Base-by-base conservation (phyloP, 2,888 invertebrate genomes). In the Drosophila mimetica region DNA sequence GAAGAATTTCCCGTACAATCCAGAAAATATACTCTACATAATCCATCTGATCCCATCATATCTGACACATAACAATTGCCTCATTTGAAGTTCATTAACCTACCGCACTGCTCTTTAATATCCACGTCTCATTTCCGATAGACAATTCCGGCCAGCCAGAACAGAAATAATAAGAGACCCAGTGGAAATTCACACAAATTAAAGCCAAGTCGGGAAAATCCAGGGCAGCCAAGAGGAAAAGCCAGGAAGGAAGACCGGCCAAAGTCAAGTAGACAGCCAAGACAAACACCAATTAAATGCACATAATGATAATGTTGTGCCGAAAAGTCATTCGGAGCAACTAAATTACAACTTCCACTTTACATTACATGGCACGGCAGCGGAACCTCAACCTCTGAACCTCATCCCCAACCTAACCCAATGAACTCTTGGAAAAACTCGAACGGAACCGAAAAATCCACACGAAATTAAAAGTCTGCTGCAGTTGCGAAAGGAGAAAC, bases 281-380 rank as follows among this genome's bases (percentile, higher is more conserved):
- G 76, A 85, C 82, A 85, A 87, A 89, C 79, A 84, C 72, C 89
- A 87, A 87, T 84, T 84, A 84, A 84, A 79, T 76, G 83, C 76
- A 89, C 83, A 89, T 84, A 89, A 84, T 82, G 89, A 84, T 89
- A 85, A 83, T 83, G 85, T 85, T 85, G 85, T 83, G 82, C 82
- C 82, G 85, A 83, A 82, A 85, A 85, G 85, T 82, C 82, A 72
- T 79, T 85, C 79, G 77, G 70, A 77, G 85, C 76, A 85, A 83
- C 79, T 77, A 79, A 83, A 85, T 85, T 83, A 83, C 85, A 83
- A 82, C 85, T 83, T 83, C 85, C 85, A 82, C 79, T 85, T 82
- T 82, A 82, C 79, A 82, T 84, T 85, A 83, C 76, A 77, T 72
- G 74, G 71, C 75, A 79, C 52, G 74, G 69, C 70, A 83, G 74